phyloP scores from a whole-genome alignment of 2,888 invertebrate genomes.

The Lithophane ornitopus region DNA sequence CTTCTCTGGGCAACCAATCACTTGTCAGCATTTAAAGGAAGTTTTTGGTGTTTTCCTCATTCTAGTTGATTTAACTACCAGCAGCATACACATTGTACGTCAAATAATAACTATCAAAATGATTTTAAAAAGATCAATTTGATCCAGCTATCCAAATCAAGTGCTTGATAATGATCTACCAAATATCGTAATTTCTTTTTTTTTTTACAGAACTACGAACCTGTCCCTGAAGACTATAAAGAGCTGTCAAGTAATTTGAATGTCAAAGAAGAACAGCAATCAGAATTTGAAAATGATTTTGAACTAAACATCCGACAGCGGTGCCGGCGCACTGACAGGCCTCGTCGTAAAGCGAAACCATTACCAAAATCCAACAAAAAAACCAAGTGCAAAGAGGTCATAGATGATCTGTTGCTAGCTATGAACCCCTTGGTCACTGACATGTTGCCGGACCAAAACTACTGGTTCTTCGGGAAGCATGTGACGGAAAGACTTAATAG shows the following conservation, averaged over 20 bases:
- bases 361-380: conserved; percentile 61
- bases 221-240: conserved; percentile 51
- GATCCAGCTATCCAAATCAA: not conserved
- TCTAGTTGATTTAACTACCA: not conserved
- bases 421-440: conserved; percentile 78
- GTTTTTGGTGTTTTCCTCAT: not conserved
- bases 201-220: conserved; percentile 57
- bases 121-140: not conserved
- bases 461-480: conserved; percentile 85
- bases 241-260: conserved; percentile 39
- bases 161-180: not conserved
- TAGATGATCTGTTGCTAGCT: conserved; percentile 80
- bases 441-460: conserved; percentile 67
- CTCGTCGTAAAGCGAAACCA: conserved; percentile 69
- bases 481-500: conserved; percentile 80
- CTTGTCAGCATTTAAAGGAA: not conserved
- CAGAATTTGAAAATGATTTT: conserved; percentile 70
- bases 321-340: conserved; percentile 79
- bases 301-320: conserved; percentile 76
- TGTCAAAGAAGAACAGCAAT: conserved; percentile 76
- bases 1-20: not conserved
- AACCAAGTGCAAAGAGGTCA: conserved; percentile 76
- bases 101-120: not conserved
- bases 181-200: not conserved
- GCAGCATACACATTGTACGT: not conserved